A percentile compares a stretch with the other conserved stretches of the same genome.
phyloP scores from a whole-genome alignment of 2,113 vertebrate species.

The Oncorhynchus nerka region DNA sequence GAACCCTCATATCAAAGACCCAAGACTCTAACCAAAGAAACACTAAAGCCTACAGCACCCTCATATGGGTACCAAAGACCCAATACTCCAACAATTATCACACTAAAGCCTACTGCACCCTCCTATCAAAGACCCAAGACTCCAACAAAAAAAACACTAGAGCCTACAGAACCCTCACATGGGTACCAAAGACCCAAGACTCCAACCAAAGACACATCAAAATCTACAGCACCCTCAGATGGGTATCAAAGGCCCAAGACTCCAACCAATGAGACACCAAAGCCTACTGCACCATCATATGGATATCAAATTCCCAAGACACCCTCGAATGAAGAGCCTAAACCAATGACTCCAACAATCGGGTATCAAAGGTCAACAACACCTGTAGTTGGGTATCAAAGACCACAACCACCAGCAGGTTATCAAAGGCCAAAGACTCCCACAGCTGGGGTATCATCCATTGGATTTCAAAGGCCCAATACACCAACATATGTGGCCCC shows the following conservation, averaged over 20 bases:
- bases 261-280: slow-evolving; percentile 32
- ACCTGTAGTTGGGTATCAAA: slow-evolving; percentile 2
- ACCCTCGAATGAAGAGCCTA: slow-evolving; percentile 54
- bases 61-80: slow-evolving; percentile 15
- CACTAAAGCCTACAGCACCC: neutral
- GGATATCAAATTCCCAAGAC: slow-evolving; percentile 53
- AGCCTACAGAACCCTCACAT: neutral
- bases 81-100: neutral
- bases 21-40: slow-evolving; percentile 5
- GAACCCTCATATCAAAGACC: neutral
- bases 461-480: slow-evolving; percentile 61
- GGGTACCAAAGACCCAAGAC: slow-evolving; percentile 15
- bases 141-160: slow-evolving; percentile 5
- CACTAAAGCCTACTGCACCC: neutral
- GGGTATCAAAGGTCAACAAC: neutral
- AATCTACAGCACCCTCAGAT: neutral
- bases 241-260: slow-evolving; percentile 64
- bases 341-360: slow-evolving; percentile 19
- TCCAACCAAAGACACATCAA: neutral
- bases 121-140: slow-evolving; percentile 13
- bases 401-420: slow-evolving; percentile 26
- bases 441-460: slow-evolving; percentile 40
- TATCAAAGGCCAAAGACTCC: slow-evolving; percentile 66
- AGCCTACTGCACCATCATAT: neutral
- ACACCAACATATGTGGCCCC: slow-evolving; percentile 57